A percentile compares a stretch with the other conserved stretches of the same genome.
Conservation (phyloP, 2,888 invertebrate species). For the Perizoma flavofasciatum region DNA sequence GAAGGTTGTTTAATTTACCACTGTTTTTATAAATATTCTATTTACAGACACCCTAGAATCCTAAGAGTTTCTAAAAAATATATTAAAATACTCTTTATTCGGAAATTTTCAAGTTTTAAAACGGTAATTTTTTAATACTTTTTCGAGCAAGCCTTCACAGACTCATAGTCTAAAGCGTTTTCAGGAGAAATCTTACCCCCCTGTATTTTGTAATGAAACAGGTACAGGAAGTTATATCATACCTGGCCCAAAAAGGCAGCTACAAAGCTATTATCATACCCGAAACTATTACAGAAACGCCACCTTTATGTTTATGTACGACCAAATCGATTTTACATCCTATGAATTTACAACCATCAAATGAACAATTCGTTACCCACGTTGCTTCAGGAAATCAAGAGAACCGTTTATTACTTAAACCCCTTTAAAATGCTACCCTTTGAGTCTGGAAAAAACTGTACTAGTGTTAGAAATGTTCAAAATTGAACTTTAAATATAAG, state of each 20-base stretch:
- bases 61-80: no score
- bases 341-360: conserved; percentile 40
- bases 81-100: no score
- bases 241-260: not conserved
- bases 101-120: no score
- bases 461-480: not conserved
- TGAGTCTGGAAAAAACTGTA: conserved; percentile 33
- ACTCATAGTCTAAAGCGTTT: no score
- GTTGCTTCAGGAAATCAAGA: conserved; percentile 48
- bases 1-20: no score
- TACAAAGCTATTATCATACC: conserved; percentile 4
- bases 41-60: no score
- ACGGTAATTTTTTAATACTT: no score
- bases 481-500: conserved; percentile 35
- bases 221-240: not conserved
- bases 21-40: no score
- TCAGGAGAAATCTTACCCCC: no score
- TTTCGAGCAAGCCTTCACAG: no score
- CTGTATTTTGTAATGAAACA: no score
- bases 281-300: conserved; percentile 51
- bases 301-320: conserved; percentile 57
- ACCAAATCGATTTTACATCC: conserved; percentile 54
- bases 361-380: conserved; percentile 52
- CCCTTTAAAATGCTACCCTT: conserved; percentile 62
- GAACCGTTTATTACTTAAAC: conserved; percentile 58